Percentiles rank a stretch among this genome's conserved stretches.
Evolutionary conservation across 2,888 invertebrate species (phyloP).

Genomic region (Trissoscelio sp.): DNA sequence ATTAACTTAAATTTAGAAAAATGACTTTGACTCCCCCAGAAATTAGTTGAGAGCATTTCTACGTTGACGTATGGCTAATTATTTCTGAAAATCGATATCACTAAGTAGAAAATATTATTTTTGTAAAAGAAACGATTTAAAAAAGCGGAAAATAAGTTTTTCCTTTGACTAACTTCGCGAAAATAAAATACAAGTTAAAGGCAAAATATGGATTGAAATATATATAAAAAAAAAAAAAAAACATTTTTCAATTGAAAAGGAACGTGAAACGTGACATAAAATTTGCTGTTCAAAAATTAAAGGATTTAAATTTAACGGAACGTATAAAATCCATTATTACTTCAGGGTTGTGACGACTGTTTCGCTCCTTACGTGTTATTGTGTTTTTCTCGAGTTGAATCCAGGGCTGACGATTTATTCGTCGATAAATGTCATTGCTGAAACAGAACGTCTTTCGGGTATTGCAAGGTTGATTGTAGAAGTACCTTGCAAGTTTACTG

Average conservation of each 20-base stretch:
- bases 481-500: slow-evolving; percentile 46
- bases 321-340: slow-evolving; percentile 22
- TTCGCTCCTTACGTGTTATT: slow-evolving; percentile 18
- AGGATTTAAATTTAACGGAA: slow-evolving; percentile 16
- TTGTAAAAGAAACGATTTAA: too few species aligned
- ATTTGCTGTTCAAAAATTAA: slow-evolving; percentile 14
- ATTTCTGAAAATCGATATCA: not conserved
- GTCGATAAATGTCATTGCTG: slow-evolving; percentile 48
- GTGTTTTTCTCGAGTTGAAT: slow-evolving; percentile 22
- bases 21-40: not conserved
- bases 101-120: not conserved
- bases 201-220: not conserved
- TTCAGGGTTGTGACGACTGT: slow-evolving; percentile 4
- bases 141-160: too few species aligned
- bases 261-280: not conserved
- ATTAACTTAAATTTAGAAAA: not conserved
- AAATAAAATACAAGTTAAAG: not conserved
- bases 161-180: not conserved
- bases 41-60: slow-evolving; percentile 3
- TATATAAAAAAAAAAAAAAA: not conserved
- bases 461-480: slow-evolving; percentile 51
- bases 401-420: slow-evolving; percentile 42
- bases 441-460: slow-evolving; percentile 40
- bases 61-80: not conserved
- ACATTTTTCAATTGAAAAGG: not conserved